Evolutionary conservation across 2,797 vertebrate genomes (phyloP), one percentile per base, ranked within the genome.

Genomic region (Vireo griseus): DNA sequence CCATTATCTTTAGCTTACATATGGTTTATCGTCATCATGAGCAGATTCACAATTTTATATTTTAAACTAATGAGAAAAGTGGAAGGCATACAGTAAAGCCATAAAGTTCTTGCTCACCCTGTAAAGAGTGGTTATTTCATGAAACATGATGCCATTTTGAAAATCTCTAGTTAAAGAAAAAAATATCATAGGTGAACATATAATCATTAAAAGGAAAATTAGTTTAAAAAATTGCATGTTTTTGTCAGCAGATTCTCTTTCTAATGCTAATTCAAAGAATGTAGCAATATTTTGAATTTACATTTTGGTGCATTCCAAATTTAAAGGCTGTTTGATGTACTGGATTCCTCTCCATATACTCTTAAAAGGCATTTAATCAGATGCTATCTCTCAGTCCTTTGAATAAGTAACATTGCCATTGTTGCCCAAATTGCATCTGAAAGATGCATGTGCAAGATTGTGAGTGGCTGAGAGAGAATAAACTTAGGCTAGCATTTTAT

Each of bases 391-490:
- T 42, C 37, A 77, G 37, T 74, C 55, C 71, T 88, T 73, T 71
- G 80, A 87, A 33, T 15, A 73, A 40, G 44, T 40, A 91, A 16
- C 63, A 63, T 54, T 67, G 58, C 19, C 65, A 58, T 67, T 89
- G 67, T 71, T 83, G 19, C 57, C 44, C 33, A 51, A 89, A 86
- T 71, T 89, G 58, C 68, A 82, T 39, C 33, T 95, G 90, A 96
- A 96, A 91, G 95, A 95, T 74, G 78, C 76, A 74, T 65, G 37
- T 87, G 51, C 69, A 55, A 94, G 90, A 96, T 67, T 85, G 54
- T 51, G 57, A 66, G 26, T 24, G 42, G 35, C 24, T 45, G 40
- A 61, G 44, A 55, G 40, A 86, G 77, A 45, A 31, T 31, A 84
- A 95, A 17, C 42, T 94, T 77, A 72, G 18, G 24, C 86, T 92